Evolutionary conservation across 2,797 vertebrate genomes (phyloP).

Genomic region (Pseudotriccus pelzelni): DNA sequence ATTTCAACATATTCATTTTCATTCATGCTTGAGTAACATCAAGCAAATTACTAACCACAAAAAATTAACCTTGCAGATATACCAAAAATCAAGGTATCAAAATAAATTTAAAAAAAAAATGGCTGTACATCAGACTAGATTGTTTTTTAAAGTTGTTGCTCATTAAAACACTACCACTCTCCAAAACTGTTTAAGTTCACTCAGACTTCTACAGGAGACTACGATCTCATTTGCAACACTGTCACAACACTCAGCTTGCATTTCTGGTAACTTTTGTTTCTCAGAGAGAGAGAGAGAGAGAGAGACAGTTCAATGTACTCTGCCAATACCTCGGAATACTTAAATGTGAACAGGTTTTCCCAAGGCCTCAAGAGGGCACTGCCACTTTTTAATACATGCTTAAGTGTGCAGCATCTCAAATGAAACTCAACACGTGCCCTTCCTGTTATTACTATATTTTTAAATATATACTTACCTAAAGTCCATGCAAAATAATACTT

Average conservation of each 20-base stretch:
- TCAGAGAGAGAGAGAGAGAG: neutral
- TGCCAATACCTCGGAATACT: neutral
- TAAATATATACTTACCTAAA: slow-evolving; percentile 83
- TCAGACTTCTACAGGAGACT: neutral
- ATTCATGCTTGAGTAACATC: neutral
- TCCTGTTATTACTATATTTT: neutral
- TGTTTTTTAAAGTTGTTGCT: neutral
- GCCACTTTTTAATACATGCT: neutral
- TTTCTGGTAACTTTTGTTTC: neutral
- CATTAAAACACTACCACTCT: neutral
- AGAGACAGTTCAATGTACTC: neutral
- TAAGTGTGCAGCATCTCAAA: neutral
- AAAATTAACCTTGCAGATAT: neutral
- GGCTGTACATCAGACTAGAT: neutral
- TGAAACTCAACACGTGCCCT: neutral
- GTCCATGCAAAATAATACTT: slow-evolving; percentile 99
- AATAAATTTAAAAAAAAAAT: neutral
- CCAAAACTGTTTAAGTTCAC: neutral
- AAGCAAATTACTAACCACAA: neutral
- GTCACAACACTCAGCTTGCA: neutral
- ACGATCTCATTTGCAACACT: neutral
- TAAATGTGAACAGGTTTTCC: neutral
- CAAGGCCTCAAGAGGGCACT: slow-evolving; percentile 66
- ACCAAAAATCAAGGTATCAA: neutral
- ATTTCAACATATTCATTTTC: neutral